These are phyloP conservation scores for Labeo calbasu DNA, from an alignment of 2,797 vertebrate species.

Conservation along the genomic window DNA sequence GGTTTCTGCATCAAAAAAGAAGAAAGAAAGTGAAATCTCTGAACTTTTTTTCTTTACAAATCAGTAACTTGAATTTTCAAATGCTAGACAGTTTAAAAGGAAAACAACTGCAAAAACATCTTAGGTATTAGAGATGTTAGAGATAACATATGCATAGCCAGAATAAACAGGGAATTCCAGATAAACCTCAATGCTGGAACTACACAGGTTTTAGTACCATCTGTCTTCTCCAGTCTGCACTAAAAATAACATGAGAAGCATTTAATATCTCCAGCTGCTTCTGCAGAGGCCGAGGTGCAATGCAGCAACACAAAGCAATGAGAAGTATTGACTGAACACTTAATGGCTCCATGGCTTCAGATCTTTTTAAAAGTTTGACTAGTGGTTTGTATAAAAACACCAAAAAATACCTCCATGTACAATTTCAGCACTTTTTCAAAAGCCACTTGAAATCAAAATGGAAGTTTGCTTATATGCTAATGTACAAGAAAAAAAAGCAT, in stretches of 20 bases:
- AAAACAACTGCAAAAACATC: background rate
- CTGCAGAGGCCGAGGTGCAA: background rate
- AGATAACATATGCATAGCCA: background rate
- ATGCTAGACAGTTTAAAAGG: background rate
- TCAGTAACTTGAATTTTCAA: conserved; percentile 1
- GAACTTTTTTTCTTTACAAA: conserved; percentile 15
- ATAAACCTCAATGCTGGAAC: background rate
- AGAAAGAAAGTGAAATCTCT: background rate
- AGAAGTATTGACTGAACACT: conserved; percentile 1
- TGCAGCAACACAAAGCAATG: background rate
- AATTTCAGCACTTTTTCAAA: background rate
- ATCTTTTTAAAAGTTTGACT: background rate
- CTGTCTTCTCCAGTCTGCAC: conserved; percentile 54
- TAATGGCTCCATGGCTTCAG: background rate
- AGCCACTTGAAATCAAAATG: background rate
- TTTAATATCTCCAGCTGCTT: conserved; percentile 51
- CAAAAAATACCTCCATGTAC: background rate
- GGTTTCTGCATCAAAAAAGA: background rate
- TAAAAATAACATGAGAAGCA: conserved; percentile 63
- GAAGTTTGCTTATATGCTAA: background rate
- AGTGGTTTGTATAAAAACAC: background rate
- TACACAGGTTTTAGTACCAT: conserved; percentile 43
- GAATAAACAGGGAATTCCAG: conserved; percentile 23
- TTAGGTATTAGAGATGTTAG: background rate
- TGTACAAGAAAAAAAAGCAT: background rate